Evolutionary conservation across 2,888 invertebrate genomes (phyloP), one percentile per base, ranked within the genome.

Genomic region (Protonemura montana): DNA sequence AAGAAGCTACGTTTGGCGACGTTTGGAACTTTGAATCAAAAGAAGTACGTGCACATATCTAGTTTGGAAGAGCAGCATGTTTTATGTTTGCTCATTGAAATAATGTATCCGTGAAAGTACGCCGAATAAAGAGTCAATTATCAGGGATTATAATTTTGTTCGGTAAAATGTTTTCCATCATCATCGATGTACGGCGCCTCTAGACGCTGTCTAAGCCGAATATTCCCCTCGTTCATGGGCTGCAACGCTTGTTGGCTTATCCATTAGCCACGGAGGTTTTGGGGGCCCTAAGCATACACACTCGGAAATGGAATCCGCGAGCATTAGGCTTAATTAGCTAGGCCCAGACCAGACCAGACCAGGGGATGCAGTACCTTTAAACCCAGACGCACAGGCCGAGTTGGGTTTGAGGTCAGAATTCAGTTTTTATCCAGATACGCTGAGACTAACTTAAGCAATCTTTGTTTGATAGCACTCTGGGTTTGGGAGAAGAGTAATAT

Each of bases 201-300:
- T 10, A 35, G 10, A 10, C 35, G 35, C 35, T 35, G 59, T 59
- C 13, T 13, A 59, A 59, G 6, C 59, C 3, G 59, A 59, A 59
- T 13, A 3, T 59, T 21, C 59, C 59, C 59, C 28, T 0, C 27
- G 78, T 5, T 10, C 10, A 28, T 0, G 2, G 10, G 78, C 78
- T 28, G 27, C 10, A 82, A 0, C 30, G 82, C 26, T 59, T 82
- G 82, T 82, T 30, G 82, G 82, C 30, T 82, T 82, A 30, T 82
- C 82, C 82, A 82, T 82, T 82, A 82, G 82, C 82, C 27, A 28
- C 0, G 25, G 21, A 82, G 82, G 28, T 28, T 25, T 28, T 13
- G n/a, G 82, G 30, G 82, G n/a, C 82, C 82, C 29, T 30, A 21
- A 82, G 59, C 59, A 82, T 82, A 82, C 82, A 82, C 82, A 29